Base-by-base conservation (phyloP, 1,140 invertebrate species). In the Zaprionus camerounensis region DNA sequence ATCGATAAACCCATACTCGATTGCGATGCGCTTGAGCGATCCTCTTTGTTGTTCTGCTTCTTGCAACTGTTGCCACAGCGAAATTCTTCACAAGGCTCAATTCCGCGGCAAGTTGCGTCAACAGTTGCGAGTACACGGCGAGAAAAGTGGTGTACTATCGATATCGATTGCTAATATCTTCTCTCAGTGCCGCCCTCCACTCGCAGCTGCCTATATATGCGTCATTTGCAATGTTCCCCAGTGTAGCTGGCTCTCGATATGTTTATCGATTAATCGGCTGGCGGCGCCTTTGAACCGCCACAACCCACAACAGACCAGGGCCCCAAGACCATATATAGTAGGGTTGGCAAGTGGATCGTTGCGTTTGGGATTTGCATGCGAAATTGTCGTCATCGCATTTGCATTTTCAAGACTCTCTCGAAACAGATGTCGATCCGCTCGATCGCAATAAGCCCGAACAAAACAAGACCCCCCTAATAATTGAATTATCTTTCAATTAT, bases 11-110 rank as follows among this genome's bases (percentile, higher is more conserved):
- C 66, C 44, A n/a, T 17, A 36, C 46, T 22, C 46, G 46, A 51
- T 24, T 57, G 72, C 17, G 72, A 58, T 57, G 67, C 72, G 72
- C 67, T 51, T 58, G 38, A 75, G 31, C 59, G 55, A 31, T 31
- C 7, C 20, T 15, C 53, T 12, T 53, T 22, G 15, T 22, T 5
- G 3, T 56, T 58, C 9, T 36, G 15, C n/a, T 58, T 55, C 51
- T 15, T 28, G 17, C 13, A 20, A 24, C 17, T 67, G 15, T 74
- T 75, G 72, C 72, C 44, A 70, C 72, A 70, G 5, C 28, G 3
- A 51, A 61, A 75, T 75, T 71, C 67, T 75, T 58, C n/a, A 24
- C 67, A 69, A 69, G 71, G 71, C 53, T 53, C 71, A 22, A 55
- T 53, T 38, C 36, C 13, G 61, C 34, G 55, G 59, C 36, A 11